Conservation (phyloP, 2,888 invertebrate genomes). For the Orchesellides sinensis region DNA sequence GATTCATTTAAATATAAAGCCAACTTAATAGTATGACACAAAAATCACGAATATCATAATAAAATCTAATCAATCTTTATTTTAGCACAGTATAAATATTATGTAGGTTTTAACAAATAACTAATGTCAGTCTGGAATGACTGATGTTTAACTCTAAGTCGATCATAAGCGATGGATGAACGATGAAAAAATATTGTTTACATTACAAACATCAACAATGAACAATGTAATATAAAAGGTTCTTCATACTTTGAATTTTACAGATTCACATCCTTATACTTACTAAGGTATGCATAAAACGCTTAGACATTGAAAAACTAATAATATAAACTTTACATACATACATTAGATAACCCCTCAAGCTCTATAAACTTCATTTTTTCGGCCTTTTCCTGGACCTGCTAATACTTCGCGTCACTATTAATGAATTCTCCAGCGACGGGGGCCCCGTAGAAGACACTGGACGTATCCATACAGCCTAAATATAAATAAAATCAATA, state of each 20-base stretch:
- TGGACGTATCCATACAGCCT: conserved; percentile 43
- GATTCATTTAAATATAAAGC: no score
- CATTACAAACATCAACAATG: no score
- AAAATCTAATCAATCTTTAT: no score
- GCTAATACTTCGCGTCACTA: conserved; percentile 29
- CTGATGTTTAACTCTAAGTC: no score
- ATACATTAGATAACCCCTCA: neutral
- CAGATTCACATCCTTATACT: neutral
- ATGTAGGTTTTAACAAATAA: no score
- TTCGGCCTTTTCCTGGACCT: neutral
- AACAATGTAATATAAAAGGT: neutral
- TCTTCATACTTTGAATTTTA: neutral
- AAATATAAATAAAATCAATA: neutral
- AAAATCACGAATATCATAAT: no score
- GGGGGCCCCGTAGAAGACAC: neutral
- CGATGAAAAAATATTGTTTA: no score
- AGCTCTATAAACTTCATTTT: no score
- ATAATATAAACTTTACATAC: neutral
- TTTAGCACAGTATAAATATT: no score
- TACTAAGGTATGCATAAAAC: neutral
- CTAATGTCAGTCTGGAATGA: no score
- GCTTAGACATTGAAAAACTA: neutral
- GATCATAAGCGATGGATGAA: no score
- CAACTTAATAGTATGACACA: no score
- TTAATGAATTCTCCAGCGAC: neutral